A percentile compares a stretch with the other conserved stretches of the same genome.
phyloP scores from a whole-genome alignment of 2,797 vertebrate species.

The Notamacropus eugenii region DNA sequence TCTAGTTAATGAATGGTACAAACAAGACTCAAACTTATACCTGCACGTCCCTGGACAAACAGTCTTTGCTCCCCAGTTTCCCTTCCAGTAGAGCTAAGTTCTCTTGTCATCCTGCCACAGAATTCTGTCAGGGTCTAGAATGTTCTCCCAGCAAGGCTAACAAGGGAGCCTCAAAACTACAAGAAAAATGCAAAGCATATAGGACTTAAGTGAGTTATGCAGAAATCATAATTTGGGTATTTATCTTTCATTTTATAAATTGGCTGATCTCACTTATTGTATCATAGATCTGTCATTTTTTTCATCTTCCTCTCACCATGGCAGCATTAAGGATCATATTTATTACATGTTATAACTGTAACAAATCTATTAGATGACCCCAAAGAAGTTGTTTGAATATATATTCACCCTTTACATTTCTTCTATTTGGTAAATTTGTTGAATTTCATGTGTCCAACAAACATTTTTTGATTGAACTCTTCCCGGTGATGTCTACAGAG shows the following conservation, averaged over 20 bases:
- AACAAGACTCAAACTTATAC: not conserved
- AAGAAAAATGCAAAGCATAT: constrained; percentile 53
- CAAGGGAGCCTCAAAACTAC: not conserved
- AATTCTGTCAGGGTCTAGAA: not conserved
- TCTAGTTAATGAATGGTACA: not conserved
- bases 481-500: constrained; percentile 54
- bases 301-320: constrained; percentile 72
- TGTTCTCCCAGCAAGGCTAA: not conserved
- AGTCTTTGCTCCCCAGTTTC: not conserved
- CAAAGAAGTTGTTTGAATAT: constrained; percentile 47
- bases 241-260: constrained; percentile 72
- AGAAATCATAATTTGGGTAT: constrained; percentile 66
- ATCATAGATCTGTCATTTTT: constrained; percentile 75
- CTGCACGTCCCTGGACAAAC: not conserved
- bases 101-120: not conserved
- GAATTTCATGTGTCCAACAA: not conserved
- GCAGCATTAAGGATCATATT: constrained; percentile 73
- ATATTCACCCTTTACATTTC: constrained; percentile 64
- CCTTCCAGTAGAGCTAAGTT: not conserved
- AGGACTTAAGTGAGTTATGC: constrained; percentile 53
- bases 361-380: constrained; percentile 67
- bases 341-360: constrained; percentile 73
- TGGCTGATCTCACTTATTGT: constrained; percentile 70
- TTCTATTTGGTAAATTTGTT: constrained; percentile 64
- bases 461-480: constrained; percentile 60